Evolutionary conservation across 1,140 invertebrate species (phyloP).

Genomic region (Halyomorpha halys): DNA sequence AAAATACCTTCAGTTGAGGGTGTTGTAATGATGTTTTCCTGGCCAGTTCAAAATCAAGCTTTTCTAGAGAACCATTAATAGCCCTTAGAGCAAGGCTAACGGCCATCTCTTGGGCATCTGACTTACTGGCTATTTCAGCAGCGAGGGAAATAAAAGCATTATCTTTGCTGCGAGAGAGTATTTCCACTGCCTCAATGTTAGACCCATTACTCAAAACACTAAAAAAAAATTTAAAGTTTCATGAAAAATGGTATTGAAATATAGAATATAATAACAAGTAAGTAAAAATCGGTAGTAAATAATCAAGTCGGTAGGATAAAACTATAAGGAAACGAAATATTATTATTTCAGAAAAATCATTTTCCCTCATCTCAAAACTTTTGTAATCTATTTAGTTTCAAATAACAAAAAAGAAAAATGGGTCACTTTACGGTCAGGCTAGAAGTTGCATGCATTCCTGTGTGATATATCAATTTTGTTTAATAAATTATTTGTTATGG

Average conservation of each 20-base stretch:
- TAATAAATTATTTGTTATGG: too few species aligned
- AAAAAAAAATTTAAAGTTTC: conserved; percentile 20
- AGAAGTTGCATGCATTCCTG: too few species aligned
- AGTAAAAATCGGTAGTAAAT: too few species aligned
- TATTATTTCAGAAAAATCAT: too few species aligned
- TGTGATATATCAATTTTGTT: too few species aligned
- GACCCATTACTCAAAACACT: conserved; percentile 28
- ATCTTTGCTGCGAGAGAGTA: conserved; percentile 29
- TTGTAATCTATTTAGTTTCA: too few species aligned
- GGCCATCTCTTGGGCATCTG: conserved; percentile 23
- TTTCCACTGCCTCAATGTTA: conserved; percentile 24
- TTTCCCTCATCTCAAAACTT: too few species aligned
- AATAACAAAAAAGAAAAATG: too few species aligned
- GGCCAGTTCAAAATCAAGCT: conserved; percentile 23
- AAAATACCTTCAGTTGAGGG: conserved; percentile 24
- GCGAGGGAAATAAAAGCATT: conserved; percentile 26
- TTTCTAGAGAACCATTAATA: conserved; percentile 20
- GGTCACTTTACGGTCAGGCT: too few species aligned
- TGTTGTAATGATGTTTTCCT: conserved; percentile 13
- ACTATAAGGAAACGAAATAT: too few species aligned
- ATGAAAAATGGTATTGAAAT: conserved; percentile 8
- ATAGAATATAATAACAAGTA: neutral
- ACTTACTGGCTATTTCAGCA: conserved; percentile 26
- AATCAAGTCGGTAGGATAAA: too few species aligned
- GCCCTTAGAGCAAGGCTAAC: conserved; percentile 23